phyloP scores from a whole-genome alignment of 2,888 invertebrate genomes.

The Blastobasis lacticolella region DNA sequence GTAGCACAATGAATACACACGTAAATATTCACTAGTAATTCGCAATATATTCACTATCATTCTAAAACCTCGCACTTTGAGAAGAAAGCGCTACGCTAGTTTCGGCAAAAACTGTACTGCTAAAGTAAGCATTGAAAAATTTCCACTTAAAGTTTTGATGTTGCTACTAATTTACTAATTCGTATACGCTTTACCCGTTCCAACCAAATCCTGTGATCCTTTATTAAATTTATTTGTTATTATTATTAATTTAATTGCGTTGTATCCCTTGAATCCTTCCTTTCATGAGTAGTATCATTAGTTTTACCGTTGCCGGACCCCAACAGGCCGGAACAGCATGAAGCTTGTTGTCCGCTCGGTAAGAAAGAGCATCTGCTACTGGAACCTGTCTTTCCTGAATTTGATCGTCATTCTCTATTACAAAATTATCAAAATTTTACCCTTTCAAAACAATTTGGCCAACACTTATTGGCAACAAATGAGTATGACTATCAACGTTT shows the following conservation, averaged over 20 bases:
- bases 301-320: conserved; percentile 90
- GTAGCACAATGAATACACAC: background rate
- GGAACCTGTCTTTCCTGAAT: conserved; percentile 15
- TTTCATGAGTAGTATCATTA: conserved; percentile 77
- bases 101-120: conserved; percentile 31
- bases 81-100: conserved; percentile 18
- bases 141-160: conserved; percentile 46
- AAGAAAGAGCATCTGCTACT: conserved; percentile 56
- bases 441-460: no score
- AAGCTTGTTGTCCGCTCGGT: conserved; percentile 92
- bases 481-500: no score
- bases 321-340: conserved; percentile 91
- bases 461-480: no score
- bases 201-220: conserved; percentile 46
- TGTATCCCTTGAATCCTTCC: conserved; percentile 51
- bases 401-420: no score
- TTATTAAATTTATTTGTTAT: conserved; percentile 35
- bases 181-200: conserved; percentile 68
- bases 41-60: conserved; percentile 25
- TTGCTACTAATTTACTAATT: conserved; percentile 74
- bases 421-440: no score
- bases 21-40: conserved; percentile 2
- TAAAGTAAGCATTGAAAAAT: conserved; percentile 41
- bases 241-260: conserved; percentile 53
- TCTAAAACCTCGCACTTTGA: conserved; percentile 18